Percentiles rank a stretch among this genome's conserved stretches.
Conservation (phyloP, 1,140 invertebrate genomes). For the Drosophila parabipectinata region DNA sequence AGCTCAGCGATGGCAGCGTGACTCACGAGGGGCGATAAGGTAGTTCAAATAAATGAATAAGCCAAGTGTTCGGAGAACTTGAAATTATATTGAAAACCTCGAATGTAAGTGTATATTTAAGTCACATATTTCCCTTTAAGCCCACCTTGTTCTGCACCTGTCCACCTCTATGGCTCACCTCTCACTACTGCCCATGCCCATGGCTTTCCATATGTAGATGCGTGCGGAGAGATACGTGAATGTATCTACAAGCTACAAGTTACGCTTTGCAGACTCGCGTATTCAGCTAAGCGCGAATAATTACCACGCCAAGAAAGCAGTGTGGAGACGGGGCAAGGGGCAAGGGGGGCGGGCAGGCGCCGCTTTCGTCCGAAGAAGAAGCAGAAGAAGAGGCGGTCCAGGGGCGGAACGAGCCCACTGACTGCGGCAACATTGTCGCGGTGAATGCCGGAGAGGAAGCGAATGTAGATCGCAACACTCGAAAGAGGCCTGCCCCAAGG, state of each 20-base stretch:
- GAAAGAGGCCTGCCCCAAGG: background rate
- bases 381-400: constrained; percentile 41
- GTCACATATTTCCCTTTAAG: background rate
- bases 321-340: background rate
- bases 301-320: constrained; percentile 61
- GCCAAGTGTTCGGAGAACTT: background rate
- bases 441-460: constrained; percentile 62
- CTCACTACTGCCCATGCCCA: constrained; percentile 25
- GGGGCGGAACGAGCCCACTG: constrained; percentile 50
- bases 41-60: background rate
- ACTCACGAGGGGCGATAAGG: constrained; percentile 12
- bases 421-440: constrained; percentile 48
- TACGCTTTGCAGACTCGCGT: constrained; percentile 78
- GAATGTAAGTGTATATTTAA: too few relatives aligned
- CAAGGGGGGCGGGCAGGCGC: constrained; percentile 41
- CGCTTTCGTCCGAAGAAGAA: constrained; percentile 49
- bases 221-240: constrained; percentile 71
- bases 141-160: background rate
- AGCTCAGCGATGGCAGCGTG: constrained; percentile 31
- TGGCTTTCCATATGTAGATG: constrained; percentile 73
- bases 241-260: constrained; percentile 81
- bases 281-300: constrained; percentile 81
- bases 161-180: constrained; percentile 29
- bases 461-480: constrained; percentile 65
- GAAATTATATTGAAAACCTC: background rate